Evolutionary conservation across 2,888 invertebrate species (phyloP).

Genomic region (Synergus umbraculus): DNA sequence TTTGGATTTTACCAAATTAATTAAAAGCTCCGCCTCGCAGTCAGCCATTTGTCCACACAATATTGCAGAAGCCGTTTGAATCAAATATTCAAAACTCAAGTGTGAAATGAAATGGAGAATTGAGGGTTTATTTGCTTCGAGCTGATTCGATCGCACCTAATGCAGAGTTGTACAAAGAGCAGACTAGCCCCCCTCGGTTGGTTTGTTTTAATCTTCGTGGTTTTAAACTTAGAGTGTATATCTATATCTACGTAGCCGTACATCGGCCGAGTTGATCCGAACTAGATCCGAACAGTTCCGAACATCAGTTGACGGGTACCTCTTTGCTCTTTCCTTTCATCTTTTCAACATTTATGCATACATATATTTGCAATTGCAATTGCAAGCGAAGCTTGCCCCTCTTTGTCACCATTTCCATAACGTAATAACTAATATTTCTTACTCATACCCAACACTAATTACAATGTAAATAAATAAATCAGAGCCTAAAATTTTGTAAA

Average conservation of each 20-base stretch:
- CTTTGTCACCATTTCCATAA: too few relatives aligned
- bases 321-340: neutral
- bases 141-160: neutral
- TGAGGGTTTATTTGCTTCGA: neutral
- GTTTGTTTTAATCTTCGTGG: neutral
- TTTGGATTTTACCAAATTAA: conserved; percentile 34
- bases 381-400: too few relatives aligned
- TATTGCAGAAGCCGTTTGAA: neutral
- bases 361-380: too few relatives aligned
- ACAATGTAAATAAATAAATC: too few relatives aligned
- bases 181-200: neutral
- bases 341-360: too few relatives aligned
- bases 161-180: too few relatives aligned
- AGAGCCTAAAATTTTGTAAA: too few relatives aligned
- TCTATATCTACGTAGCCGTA: neutral
- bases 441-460: too few relatives aligned
- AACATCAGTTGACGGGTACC: neutral
- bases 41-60: conserved; percentile 7
- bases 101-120: neutral
- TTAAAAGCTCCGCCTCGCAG: conserved; percentile 33
- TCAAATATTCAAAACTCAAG: conserved; percentile 16
- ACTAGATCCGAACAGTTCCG: neutral
- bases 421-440: too few relatives aligned
- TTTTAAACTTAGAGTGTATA: neutral
- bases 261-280: conserved; percentile 24